Evolutionary conservation across 2,797 vertebrate species (phyloP).

Genomic region (Geotrypetes seraphini): DNA sequence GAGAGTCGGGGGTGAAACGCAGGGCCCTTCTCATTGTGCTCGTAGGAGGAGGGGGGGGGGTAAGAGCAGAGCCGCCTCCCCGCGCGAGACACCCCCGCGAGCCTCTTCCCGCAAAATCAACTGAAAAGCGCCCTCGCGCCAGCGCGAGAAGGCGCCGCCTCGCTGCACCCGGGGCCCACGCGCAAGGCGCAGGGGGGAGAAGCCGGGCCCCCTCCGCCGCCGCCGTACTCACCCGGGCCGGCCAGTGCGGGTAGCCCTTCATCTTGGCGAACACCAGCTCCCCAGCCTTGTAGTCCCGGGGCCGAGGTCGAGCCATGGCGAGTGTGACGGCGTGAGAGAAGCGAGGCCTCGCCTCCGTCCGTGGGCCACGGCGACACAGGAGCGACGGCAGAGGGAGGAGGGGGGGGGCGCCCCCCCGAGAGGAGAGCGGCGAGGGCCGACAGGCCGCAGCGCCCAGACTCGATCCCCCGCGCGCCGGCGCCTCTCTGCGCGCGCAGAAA

Average conservation of each 20-base stretch:
- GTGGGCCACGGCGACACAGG: background rate
- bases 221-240: slow-evolving; percentile 81
- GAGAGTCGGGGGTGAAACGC: too few species aligned
- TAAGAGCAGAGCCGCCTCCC: slow-evolving; percentile 6
- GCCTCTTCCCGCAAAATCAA: too few species aligned
- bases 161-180: slow-evolving; percentile 19
- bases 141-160: too few species aligned
- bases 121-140: too few species aligned
- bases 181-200: slow-evolving; percentile 13
- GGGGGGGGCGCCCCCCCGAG: too few species aligned
- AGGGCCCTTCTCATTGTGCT: too few species aligned
- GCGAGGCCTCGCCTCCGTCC: background rate
- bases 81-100: too few species aligned
- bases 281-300: slow-evolving; percentile 86
- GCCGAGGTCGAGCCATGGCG: slow-evolving; percentile 82
- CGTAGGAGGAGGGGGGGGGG: background rate
- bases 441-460: too few species aligned
- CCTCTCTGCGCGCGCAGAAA: too few species aligned
- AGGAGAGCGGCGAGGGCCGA: too few species aligned
- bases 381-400: background rate
- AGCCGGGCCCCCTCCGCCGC: slow-evolving; percentile 8
- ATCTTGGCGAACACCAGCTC: slow-evolving; percentile 90
- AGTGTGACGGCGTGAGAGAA: background rate
- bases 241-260: slow-evolving; percentile 93
- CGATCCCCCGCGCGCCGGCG: too few species aligned